phyloP scores from a whole-genome alignment of 2,888 invertebrate genomes.

The Dryobotodes eremita region DNA sequence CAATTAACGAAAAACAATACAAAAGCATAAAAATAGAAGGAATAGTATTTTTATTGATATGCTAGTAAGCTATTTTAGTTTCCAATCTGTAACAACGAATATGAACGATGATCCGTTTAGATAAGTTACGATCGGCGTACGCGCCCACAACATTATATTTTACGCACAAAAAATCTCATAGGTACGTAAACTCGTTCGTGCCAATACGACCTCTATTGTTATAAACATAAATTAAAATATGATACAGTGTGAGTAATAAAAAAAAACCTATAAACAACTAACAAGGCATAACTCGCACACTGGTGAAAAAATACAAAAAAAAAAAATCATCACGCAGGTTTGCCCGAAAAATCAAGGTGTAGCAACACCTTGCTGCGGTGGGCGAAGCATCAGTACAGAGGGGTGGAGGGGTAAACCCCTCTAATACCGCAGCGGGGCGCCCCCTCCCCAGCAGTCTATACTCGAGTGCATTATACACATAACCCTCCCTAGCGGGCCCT shows the following conservation, averaged over 20 bases:
- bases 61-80: conserved; percentile 35
- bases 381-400: conserved; percentile 69
- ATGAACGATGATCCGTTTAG: conserved; percentile 53
- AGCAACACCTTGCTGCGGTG: conserved; percentile 72
- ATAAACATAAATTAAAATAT: conserved; percentile 61
- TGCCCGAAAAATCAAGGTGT: conserved; percentile 86
- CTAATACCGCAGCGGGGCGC: conserved; percentile 65
- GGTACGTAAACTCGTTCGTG: conserved; percentile 55
- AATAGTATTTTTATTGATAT: conserved; percentile 29
- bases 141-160: conserved; percentile 50
- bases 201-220: conserved; percentile 59
- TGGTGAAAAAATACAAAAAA: conserved; percentile 50
- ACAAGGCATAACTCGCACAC: conserved; percentile 53
- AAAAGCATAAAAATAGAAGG: conserved; percentile 27
- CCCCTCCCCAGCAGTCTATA: conserved; percentile 78
- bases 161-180: conserved; percentile 46
- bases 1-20: conserved; percentile 17
- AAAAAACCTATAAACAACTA: conserved; percentile 62
- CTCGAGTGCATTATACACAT: conserved; percentile 87
- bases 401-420: conserved; percentile 63
- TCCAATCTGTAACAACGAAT: conserved; percentile 30
- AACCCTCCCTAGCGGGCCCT: conserved; percentile 77
- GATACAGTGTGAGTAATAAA: conserved; percentile 52
- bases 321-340: conserved; percentile 73
- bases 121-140: conserved; percentile 54